A percentile compares a stretch with the other conserved stretches of the same genome.
These are phyloP conservation scores for Porphyrio hochstetteri DNA, from an alignment of 2,113 vertebrate species.

Conservation along the genomic window DNA sequence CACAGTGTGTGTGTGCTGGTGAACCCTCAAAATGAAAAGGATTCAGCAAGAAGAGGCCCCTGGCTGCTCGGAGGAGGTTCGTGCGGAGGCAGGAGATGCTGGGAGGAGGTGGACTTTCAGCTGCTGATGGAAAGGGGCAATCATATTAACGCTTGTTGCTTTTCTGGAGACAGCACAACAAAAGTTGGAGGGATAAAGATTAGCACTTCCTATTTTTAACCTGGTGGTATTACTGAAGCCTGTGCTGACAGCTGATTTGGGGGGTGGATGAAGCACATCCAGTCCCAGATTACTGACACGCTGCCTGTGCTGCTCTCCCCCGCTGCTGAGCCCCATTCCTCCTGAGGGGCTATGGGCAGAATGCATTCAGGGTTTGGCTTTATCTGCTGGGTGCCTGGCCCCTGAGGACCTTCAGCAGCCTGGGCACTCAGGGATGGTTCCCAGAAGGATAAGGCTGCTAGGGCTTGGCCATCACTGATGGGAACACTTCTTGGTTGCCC, in stretches of 20 bases:
- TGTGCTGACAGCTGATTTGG: background rate
- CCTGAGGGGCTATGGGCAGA: background rate
- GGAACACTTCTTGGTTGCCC: background rate
- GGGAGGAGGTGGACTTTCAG: background rate
- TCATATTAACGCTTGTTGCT: background rate
- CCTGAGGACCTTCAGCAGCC: background rate
- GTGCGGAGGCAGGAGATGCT: background rate
- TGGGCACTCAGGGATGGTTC: background rate
- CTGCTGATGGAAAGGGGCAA: background rate
- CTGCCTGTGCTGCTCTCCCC: background rate
- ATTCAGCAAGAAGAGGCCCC: background rate
- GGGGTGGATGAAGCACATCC: background rate
- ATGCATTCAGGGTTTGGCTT: background rate
- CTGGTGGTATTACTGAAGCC: background rate
- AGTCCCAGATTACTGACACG: background rate
- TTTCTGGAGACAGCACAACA: background rate
- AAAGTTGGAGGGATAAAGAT: background rate
- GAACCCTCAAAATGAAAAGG: background rate
- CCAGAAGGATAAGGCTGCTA: background rate
- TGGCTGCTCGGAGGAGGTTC: background rate
- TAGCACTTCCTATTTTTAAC: background rate
- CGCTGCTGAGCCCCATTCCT: background rate
- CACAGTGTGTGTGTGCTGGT: background rate
- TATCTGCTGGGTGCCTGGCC: background rate
- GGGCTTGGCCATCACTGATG: background rate